Evolutionary conservation across 2,113 vertebrate genomes (phyloP).

Genomic region (Phrynocephalus versicolor): DNA sequence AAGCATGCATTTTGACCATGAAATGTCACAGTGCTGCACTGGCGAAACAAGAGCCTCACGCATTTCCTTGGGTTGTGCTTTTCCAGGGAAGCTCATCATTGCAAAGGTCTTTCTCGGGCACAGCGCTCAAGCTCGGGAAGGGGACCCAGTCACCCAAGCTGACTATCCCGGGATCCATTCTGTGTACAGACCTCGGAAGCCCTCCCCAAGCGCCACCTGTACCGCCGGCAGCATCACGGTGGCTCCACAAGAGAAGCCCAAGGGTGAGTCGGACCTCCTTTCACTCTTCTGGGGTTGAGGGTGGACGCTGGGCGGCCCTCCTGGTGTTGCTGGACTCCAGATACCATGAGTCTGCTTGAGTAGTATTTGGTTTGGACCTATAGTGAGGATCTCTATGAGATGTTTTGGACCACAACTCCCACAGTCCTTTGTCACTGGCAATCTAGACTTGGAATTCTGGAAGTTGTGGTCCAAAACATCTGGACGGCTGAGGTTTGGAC

Average conservation of each 20-base stretch:
- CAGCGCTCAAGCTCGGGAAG: conserved; percentile 67
- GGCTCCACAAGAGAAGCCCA: conserved; percentile 24
- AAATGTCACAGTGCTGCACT: background rate
- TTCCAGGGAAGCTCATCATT: conserved; percentile 78
- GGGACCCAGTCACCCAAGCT: conserved; percentile 60
- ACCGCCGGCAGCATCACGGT: background rate
- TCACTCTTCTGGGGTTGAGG: background rate
- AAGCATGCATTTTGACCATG: background rate
- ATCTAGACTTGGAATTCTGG: too few species aligned
- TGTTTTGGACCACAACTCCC: too few species aligned
- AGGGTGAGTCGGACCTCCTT: conserved; percentile 22
- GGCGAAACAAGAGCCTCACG: background rate
- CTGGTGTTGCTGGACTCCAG: too few species aligned
- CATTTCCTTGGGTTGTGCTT: conserved; percentile 29
- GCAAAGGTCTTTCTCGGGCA: conserved; percentile 83
- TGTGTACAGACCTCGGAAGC: conserved; percentile 74
- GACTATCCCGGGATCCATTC: conserved; percentile 76
- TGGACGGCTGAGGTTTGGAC: too few species aligned
- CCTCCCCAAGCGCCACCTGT: conserved; percentile 58
- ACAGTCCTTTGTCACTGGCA: too few species aligned
- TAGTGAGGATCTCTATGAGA: too few species aligned
- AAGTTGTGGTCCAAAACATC: too few species aligned
- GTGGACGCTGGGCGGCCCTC: too few species aligned
- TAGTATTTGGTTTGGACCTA: too few species aligned
- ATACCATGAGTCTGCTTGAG: too few species aligned